A percentile compares a stretch with the other conserved stretches of the same genome.
These are phyloP conservation scores for Sceliomorpha sp. DNA, from an alignment of 2,888 invertebrate genomes.

Conservation along the genomic window DNA sequence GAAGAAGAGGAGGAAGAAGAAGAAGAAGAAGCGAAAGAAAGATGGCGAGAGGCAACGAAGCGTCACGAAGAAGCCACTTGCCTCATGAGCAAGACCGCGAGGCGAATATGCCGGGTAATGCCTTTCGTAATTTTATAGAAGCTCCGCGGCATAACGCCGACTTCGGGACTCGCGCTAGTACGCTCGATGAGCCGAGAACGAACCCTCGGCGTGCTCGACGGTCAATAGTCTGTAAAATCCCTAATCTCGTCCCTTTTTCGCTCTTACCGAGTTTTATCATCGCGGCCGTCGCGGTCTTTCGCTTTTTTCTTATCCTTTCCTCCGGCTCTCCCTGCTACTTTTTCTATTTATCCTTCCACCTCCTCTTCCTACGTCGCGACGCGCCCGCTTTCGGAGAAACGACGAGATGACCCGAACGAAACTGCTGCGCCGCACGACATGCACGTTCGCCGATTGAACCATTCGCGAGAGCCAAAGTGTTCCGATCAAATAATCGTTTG, in stretches of 20 bases:
- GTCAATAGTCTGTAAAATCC: slow-evolving; percentile 46
- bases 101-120: slow-evolving; percentile 45
- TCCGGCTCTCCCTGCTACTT: too few relatives aligned
- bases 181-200: slow-evolving; percentile 18
- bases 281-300: slow-evolving; percentile 1
- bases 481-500: too few relatives aligned
- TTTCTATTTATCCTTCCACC: too few relatives aligned
- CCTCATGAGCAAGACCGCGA: slow-evolving; percentile 24
- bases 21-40: slow-evolving; percentile 21
- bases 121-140: slow-evolving; percentile 56
- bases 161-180: slow-evolving; percentile 1
- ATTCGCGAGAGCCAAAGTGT: too few relatives aligned
- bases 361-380: too few relatives aligned
- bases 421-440: too few relatives aligned
- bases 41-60: slow-evolving; percentile 27
- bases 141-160: slow-evolving; percentile 11
- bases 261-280: slow-evolving; percentile 27
- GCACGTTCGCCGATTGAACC: too few relatives aligned
- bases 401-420: too few relatives aligned
- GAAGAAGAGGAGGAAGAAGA: slow-evolving; percentile 6
- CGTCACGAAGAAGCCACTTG: slow-evolving; percentile 39
- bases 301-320: too few relatives aligned
- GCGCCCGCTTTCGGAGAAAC: too few relatives aligned
- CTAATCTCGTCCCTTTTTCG: slow-evolving; percentile 29
- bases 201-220: slow-evolving; percentile 22